phyloP scores from a whole-genome alignment of 2,113 vertebrate species.

The Neodon shergylaensis region DNA sequence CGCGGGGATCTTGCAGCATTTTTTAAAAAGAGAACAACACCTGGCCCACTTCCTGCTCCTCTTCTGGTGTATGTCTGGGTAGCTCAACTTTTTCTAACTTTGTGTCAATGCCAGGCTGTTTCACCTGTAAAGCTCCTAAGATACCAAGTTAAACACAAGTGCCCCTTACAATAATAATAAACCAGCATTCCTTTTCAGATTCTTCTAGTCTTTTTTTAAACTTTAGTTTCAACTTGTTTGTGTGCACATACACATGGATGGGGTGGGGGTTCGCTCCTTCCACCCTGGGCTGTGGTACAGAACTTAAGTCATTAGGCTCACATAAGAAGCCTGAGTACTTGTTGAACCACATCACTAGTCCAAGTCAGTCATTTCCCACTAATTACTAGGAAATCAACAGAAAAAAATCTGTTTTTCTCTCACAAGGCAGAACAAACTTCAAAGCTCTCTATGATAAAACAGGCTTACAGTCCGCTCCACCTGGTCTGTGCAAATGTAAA shows the following conservation, averaged over 20 bases:
- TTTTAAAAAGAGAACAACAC: too few relatives aligned
- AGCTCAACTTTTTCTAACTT: background rate
- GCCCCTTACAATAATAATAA: background rate
- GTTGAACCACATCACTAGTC: background rate
- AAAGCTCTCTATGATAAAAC: background rate
- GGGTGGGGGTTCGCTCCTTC: too few relatives aligned
- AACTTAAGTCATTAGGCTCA: too few relatives aligned
- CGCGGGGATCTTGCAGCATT: too few relatives aligned
- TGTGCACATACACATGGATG: too few relatives aligned
- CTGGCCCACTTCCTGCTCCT: background rate
- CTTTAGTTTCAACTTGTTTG: background rate
- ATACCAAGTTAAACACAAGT: background rate
- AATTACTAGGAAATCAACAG: conserved; percentile 1
- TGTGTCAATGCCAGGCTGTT: background rate
- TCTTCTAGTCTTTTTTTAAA: background rate
- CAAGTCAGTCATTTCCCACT: background rate
- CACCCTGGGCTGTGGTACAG: too few relatives aligned
- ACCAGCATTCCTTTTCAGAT: background rate
- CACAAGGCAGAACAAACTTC: background rate
- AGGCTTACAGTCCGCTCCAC: background rate
- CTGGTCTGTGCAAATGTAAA: background rate
- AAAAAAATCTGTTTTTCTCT: background rate
- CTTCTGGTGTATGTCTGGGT: background rate
- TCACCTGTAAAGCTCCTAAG: background rate
- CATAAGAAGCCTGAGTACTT: background rate